phyloP scores from a whole-genome alignment of 2,113 vertebrate genomes.

The Psilopogon haemacephalus region DNA sequence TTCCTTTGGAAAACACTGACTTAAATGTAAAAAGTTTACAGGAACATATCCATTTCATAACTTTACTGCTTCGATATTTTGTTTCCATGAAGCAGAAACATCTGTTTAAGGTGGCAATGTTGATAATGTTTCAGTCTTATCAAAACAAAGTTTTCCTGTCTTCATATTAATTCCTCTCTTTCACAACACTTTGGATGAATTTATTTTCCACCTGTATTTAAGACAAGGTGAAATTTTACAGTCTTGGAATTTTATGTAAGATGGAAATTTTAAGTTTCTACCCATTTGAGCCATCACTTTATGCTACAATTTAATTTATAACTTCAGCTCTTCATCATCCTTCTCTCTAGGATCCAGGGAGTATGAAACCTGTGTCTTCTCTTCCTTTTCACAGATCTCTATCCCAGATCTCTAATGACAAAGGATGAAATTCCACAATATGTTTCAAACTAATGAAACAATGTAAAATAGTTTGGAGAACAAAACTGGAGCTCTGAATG shows the following conservation, averaged over 20 bases:
- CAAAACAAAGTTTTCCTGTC: background rate
- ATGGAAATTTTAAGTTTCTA: background rate
- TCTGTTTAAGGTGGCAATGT: background rate
- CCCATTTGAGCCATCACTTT: background rate
- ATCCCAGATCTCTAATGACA: background rate
- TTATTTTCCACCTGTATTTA: background rate
- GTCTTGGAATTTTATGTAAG: background rate
- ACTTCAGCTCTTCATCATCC: background rate
- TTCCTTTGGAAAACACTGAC: background rate
- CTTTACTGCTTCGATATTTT: slow-evolving; percentile 5
- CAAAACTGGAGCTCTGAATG: background rate
- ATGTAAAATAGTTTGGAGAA: background rate
- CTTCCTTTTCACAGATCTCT: background rate
- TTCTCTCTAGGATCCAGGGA: background rate
- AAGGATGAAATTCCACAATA: background rate
- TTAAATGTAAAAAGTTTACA: background rate
- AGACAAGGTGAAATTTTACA: background rate
- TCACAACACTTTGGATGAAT: background rate
- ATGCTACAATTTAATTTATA: background rate
- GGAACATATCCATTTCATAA: background rate
- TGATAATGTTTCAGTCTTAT: background rate
- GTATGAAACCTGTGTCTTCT: background rate
- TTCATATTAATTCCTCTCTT: background rate
- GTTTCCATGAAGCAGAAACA: background rate
- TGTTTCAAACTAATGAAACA: background rate